A percentile compares a stretch with the other conserved stretches of the same genome.
These are phyloP conservation scores for Propsilocerus akamusi DNA, from an alignment of 1,140 invertebrate genomes.

Conservation along the genomic window DNA sequence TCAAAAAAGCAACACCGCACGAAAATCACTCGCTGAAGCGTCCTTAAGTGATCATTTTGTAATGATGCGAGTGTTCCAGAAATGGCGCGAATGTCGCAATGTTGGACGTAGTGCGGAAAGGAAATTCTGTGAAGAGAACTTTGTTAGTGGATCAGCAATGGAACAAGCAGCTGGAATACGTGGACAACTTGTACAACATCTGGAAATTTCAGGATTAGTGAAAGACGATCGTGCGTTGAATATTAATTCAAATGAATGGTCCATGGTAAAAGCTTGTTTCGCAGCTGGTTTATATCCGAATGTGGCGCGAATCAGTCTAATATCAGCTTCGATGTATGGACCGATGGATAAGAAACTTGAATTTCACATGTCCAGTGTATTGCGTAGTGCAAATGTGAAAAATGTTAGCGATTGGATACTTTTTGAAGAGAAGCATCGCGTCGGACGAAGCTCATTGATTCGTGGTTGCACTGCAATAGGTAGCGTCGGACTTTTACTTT, in stretches of 20 bases:
- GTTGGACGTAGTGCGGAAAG: constrained; percentile 29
- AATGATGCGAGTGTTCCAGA: constrained; percentile 69
- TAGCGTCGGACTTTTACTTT: too few species aligned
- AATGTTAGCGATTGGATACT: background rate
- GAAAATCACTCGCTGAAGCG: constrained; percentile 44
- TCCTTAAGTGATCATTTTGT: constrained; percentile 85
- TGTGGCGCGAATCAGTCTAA: background rate
- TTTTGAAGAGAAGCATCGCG: background rate
- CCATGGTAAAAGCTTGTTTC: background rate
- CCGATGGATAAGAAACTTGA: background rate
- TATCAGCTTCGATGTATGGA: background rate
- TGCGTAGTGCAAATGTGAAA: background rate
- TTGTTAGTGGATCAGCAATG: constrained; percentile 65
- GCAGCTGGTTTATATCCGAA: background rate
- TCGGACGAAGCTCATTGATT: too few species aligned
- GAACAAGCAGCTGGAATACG: constrained; percentile 24
- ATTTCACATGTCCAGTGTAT: background rate
- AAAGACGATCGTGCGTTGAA: background rate
- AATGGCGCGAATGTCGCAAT: constrained; percentile 46
- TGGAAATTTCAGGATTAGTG: background rate
- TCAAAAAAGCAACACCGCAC: constrained; percentile 23
- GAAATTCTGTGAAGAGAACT: constrained; percentile 56
- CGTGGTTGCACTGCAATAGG: too few species aligned
- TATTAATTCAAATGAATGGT: background rate
- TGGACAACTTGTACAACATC: background rate